Conservation (phyloP, 2,888 invertebrate species). For the Tanypteryx hageni region DNA sequence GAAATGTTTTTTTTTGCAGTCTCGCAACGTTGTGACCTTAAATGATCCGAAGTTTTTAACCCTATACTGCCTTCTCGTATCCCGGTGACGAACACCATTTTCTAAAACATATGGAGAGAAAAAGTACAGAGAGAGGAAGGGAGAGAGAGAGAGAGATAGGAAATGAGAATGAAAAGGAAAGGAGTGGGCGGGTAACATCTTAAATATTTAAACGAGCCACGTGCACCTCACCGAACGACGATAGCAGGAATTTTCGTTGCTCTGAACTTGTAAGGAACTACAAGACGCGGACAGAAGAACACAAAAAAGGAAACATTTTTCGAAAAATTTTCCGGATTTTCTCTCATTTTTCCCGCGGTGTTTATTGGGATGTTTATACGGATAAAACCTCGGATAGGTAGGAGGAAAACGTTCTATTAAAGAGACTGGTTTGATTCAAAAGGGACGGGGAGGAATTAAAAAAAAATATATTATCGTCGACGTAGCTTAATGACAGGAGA, state of each 20-base stretch:
- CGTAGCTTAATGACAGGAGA: too few species aligned
- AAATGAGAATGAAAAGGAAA: neutral
- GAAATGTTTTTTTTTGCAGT: too few species aligned
- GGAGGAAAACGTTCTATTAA: neutral
- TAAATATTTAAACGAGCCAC: constrained; percentile 36
- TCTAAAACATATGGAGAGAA: neutral
- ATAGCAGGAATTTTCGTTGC: neutral
- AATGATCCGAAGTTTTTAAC: neutral
- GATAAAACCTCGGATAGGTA: neutral
- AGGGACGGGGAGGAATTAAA: neutral
- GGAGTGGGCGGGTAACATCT: neutral
- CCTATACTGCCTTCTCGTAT: neutral
- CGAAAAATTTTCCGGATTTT: neutral
- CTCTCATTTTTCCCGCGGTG: neutral
- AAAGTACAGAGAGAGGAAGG: neutral
- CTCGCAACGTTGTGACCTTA: too few species aligned
- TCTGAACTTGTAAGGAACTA: neutral
- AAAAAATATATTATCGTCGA: too few species aligned
- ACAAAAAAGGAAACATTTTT: neutral
- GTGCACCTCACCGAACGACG: neutral
- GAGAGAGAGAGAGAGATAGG: neutral
- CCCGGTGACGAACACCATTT: neutral
- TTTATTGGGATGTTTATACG: neutral
- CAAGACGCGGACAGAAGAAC: neutral
- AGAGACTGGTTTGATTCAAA: neutral